phyloP scores from a whole-genome alignment of 2,888 invertebrate species.

The Balanococcus diminutus region DNA sequence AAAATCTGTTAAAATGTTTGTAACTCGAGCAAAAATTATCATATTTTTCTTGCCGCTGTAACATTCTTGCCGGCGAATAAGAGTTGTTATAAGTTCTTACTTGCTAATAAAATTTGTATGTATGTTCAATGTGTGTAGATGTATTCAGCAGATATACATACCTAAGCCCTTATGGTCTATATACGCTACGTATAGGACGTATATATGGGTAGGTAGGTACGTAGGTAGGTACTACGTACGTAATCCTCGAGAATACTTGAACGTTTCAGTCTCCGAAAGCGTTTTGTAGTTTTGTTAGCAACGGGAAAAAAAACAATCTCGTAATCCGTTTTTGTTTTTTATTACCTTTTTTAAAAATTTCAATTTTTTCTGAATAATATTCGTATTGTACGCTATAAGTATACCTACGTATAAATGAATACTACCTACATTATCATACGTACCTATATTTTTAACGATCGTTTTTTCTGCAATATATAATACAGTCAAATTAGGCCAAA shows the following conservation, averaged over 20 bases:
- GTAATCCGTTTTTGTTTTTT: slow-evolving; percentile 26
- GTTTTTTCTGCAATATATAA: neutral
- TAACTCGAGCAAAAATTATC: neutral
- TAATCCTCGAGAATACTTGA: neutral
- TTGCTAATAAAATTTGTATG: slow-evolving; percentile 4
- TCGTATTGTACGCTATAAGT: neutral
- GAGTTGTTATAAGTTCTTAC: slow-evolving; percentile 11
- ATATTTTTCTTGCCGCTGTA: neutral
- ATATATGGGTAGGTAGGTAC: neutral
- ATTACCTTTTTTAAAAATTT: neutral
- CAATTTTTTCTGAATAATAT: neutral
- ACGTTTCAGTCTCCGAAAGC: neutral
- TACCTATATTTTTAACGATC: neutral
- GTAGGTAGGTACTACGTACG: neutral
- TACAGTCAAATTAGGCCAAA: too few species aligned
- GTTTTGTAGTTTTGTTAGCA: slow-evolving; percentile 17
- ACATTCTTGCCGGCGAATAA: neutral
- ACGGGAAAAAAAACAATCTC: slow-evolving; percentile 1
- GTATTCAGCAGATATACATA: too few species aligned
- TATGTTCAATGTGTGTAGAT: neutral
- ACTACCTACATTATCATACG: neutral
- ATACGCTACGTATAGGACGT: neutral
- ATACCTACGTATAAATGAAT: neutral
- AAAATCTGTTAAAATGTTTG: neutral
- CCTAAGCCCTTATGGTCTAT: too few species aligned